Evolutionary conservation across 35 echinoderm and acorn worm genomes (phyloP).

Genomic region (Apostichopus californicus): DNA sequence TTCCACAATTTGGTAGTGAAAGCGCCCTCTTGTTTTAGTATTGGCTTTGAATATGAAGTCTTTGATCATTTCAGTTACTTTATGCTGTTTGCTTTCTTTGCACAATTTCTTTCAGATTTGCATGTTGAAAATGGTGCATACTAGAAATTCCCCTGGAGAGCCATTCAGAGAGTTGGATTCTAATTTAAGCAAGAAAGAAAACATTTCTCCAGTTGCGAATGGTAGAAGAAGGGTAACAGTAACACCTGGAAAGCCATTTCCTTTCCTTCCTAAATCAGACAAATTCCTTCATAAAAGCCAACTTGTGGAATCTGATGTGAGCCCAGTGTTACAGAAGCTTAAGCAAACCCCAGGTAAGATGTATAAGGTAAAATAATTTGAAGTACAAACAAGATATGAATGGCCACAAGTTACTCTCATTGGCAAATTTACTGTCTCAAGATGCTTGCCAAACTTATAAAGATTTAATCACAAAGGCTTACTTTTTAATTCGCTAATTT

Average conservation of each 20-base stretch:
- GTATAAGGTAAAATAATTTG: neutral
- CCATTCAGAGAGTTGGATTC: neutral
- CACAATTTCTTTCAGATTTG: neutral
- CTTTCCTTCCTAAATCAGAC: neutral
- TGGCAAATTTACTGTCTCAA: no score
- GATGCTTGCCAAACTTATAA: no score
- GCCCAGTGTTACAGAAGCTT: slow-evolving; percentile 5
- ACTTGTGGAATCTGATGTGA: neutral
- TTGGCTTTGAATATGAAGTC: no score
- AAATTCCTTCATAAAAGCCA: neutral
- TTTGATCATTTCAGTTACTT: no score
- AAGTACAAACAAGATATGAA: no score
- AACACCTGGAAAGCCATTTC: neutral
- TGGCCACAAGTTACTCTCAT: no score
- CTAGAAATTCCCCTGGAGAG: neutral
- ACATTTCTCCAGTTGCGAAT: neutral
- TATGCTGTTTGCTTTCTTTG: no score
- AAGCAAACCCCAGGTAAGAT: neutral
- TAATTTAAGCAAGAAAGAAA: neutral
- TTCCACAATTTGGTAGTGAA: no score
- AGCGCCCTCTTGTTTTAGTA: no score
- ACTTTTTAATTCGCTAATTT: no score
- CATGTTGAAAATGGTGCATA: neutral
- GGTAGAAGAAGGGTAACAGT: neutral
- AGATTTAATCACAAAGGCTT: no score